Base-by-base conservation (phyloP, 2,797 vertebrate genomes). In the Sebastes matsubarae region DNA sequence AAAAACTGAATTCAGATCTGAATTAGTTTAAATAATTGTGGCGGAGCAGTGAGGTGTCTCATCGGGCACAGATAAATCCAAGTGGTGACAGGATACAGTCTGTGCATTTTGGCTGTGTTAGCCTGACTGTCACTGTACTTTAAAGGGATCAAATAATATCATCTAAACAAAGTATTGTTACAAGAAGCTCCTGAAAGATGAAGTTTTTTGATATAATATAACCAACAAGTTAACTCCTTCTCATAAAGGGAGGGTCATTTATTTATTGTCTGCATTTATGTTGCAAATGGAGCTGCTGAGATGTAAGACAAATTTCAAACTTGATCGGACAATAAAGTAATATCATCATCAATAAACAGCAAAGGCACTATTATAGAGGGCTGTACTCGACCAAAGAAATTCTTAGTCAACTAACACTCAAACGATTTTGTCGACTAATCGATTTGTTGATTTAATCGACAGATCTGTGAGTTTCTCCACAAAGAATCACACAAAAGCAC, bases 281-380 rank as follows among this genome's bases (percentile, higher is more conserved):
- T 42, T 42, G 38, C 38, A 42, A 42, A 42, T 16, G 38, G 38
- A 42, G 38, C 38, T 42, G 38, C 38, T 42, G 14, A 1, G 38
- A 16, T 42, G 38, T 42, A 42, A 42, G 38, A 42, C 0, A 6
- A 16, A 42, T 42, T 3, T 42, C 38, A 42, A 0, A 42, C 38
- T 42, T 42, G 38, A 42, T 42, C 5, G 0, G 38, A 42, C 38
- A 0, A 38, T 38, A 38, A 38, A 38, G 36, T 38, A 38, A 38
- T 14, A 38, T 38, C 36, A 38, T 38, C 36, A 38, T 38, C 36
- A 5, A 38, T 38, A 38, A 38, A 0, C 13, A 38, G 36, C 36
- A 38, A 38, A 38, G 36, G 13, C 0, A 0, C 5, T 38, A 0
- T 38, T 6, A 14, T 38, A 38, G 0, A 38, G 13, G 2, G 1